Percentiles rank a stretch among this genome's conserved stretches.
Conservation (phyloP, 2,797 vertebrate species). For the Thamnophis elegans region DNA sequence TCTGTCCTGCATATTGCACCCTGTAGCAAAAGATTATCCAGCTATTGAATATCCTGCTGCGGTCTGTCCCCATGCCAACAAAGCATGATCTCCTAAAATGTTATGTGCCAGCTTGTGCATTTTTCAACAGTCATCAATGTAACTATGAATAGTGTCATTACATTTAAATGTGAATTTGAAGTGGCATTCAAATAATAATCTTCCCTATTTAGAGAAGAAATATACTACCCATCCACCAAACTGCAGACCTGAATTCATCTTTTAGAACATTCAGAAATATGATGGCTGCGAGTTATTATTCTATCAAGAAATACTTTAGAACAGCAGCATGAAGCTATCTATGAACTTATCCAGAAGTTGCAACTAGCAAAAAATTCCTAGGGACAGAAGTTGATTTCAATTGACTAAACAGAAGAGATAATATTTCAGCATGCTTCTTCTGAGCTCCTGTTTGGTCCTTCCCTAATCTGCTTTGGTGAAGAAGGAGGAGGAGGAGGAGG, state of each 20-base stretch:
- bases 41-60: neutral
- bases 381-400: neutral
- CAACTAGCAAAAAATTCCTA: neutral
- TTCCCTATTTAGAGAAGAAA: neutral
- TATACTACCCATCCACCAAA: neutral
- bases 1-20: neutral
- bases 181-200: neutral
- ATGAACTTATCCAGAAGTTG: neutral
- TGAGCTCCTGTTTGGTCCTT: neutral
- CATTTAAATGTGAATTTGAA: neutral
- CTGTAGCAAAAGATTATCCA: neutral
- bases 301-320: neutral
- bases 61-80: neutral
- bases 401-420: neutral
- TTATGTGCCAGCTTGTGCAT: neutral
- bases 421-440: neutral
- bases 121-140: neutral
- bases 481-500: no score
- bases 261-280: neutral
- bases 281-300: neutral
- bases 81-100: neutral
- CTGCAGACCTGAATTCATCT: neutral
- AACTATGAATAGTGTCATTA: neutral
- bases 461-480: neutral
- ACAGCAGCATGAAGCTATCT: neutral